phyloP scores from a whole-genome alignment of 2,113 vertebrate species.

The Ceyx cyanopectus region DNA sequence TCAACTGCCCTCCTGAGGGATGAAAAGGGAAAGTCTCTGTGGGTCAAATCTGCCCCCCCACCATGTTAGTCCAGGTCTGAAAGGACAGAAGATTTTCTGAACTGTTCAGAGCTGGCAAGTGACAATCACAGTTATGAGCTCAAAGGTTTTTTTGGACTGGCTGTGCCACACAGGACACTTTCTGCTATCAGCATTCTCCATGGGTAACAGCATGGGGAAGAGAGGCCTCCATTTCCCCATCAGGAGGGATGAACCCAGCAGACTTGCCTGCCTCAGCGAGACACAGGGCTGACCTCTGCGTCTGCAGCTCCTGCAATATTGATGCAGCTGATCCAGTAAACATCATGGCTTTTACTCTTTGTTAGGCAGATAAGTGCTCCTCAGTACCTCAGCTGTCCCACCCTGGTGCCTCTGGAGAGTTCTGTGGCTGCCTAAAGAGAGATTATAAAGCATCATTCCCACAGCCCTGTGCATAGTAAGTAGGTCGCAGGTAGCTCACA shows the following conservation, averaged over 20 bases:
- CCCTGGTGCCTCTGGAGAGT: not conserved
- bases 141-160: not conserved
- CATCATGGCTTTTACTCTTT: not conserved
- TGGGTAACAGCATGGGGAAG: not conserved
- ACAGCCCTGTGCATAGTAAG: not conserved
- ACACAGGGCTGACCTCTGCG: not conserved
- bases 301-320: not conserved
- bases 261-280: not conserved
- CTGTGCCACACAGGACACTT: not conserved
- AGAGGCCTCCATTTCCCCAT: not conserved
- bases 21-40: not conserved
- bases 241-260: not conserved
- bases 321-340: not conserved
- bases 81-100: not conserved
- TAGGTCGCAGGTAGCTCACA: not conserved
- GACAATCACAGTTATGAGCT: not conserved
- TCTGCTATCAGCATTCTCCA: not conserved
- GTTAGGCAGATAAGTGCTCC: not conserved
- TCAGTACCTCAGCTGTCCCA: not conserved
- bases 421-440: not conserved
- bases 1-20: accelerated
- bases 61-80: not conserved
- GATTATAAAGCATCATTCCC: not conserved
- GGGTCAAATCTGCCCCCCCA: not conserved
- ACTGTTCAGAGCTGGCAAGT: no score